Conservation (phyloP, 1,140 invertebrate genomes). For the Ridgeia piscesae region DNA sequence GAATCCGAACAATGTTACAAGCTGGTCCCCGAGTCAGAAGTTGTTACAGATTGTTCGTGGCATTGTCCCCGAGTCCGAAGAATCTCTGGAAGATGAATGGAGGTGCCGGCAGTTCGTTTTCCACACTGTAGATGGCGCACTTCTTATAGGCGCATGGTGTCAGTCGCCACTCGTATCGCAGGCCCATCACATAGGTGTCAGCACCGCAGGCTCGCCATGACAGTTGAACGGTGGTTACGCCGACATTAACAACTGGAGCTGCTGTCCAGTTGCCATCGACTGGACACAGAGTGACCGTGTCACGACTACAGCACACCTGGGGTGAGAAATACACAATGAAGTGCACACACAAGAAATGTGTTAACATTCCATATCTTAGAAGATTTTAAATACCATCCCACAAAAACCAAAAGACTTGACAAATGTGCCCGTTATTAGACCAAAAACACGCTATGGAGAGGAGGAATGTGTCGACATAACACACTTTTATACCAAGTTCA, state of each 20-base stretch:
- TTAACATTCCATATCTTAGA: no score
- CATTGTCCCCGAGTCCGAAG: background rate
- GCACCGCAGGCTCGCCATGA: slow-evolving; percentile 27
- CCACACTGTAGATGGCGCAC: slow-evolving; percentile 42
- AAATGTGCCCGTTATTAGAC: background rate
- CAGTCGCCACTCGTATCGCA: slow-evolving; percentile 44
- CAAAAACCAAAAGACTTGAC: no score
- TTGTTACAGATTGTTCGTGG: background rate
- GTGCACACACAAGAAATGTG: background rate
- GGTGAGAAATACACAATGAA: background rate
- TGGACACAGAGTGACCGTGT: slow-evolving; percentile 30
- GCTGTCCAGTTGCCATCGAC: slow-evolving; percentile 33
- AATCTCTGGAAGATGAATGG: slow-evolving; percentile 31
- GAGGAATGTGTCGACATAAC: background rate
- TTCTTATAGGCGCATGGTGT: slow-evolving; percentile 42
- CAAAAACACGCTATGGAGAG: background rate
- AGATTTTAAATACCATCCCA: no score
- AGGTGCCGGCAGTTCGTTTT: slow-evolving; percentile 40
- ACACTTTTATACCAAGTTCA: no score
- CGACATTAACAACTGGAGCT: slow-evolving; percentile 35
- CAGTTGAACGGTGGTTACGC: slow-evolving; percentile 34
- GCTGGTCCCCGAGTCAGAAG: no score
- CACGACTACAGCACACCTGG: slow-evolving; percentile 36
- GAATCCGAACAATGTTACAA: no score
- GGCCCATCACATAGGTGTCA: slow-evolving; percentile 31